Percentiles rank a stretch among this genome's conserved stretches.
phyloP scores from a whole-genome alignment of 2,888 invertebrate species.

The Baronia brevicornis region DNA sequence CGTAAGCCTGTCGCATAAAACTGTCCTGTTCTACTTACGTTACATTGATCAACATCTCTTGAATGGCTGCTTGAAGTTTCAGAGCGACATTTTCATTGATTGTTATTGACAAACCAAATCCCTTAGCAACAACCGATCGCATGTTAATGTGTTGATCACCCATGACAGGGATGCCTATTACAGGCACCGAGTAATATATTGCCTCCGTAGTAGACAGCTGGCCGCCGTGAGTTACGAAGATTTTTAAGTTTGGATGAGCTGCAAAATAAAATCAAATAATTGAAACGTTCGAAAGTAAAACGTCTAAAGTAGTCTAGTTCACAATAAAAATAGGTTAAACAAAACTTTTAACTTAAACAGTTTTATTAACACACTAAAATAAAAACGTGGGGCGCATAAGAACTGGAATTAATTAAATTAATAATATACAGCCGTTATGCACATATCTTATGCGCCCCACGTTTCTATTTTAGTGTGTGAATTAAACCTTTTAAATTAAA shows the following conservation, averaged over 20 bases:
- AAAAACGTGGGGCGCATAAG: too few species aligned
- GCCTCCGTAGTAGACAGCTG: constrained; percentile 51
- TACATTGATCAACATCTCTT: constrained; percentile 41
- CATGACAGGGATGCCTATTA: constrained; percentile 47
- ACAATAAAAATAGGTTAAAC: too few species aligned
- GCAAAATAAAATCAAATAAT: constrained; percentile 18
- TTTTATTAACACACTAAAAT: too few species aligned
- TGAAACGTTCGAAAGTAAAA: constrained; percentile 3
- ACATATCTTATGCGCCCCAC: too few species aligned
- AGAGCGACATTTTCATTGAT: constrained; percentile 34
- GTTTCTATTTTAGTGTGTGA: too few species aligned
- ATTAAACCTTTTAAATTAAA: too few species aligned
- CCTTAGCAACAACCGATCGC: constrained; percentile 35
- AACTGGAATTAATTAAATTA: too few species aligned
- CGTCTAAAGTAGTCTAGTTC: too few species aligned
- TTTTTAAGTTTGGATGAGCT: constrained; percentile 44
- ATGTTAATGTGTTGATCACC: constrained; percentile 51
- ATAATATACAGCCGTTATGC: too few species aligned
- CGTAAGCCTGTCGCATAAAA: background rate
- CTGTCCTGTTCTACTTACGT: constrained; percentile 27
- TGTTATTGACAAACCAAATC: constrained; percentile 37
- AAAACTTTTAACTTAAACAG: too few species aligned
- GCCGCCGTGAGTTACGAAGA: constrained; percentile 59
- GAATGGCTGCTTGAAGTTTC: constrained; percentile 32
- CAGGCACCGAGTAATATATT: constrained; percentile 50